phyloP scores from a whole-genome alignment of 2,888 invertebrate species.

The Agriopis aurantiaria region DNA sequence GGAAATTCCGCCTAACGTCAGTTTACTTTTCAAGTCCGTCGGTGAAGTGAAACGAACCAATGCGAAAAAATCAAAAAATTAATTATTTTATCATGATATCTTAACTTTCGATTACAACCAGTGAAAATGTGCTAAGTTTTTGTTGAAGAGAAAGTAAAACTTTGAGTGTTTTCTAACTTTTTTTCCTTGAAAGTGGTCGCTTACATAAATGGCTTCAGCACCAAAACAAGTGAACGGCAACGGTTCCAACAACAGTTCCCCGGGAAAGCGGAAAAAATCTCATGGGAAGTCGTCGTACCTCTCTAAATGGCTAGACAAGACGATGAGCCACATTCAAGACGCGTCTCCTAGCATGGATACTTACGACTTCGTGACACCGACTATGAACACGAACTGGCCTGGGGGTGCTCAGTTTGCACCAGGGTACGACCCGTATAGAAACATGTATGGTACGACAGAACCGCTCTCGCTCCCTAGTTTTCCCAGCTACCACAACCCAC shows the following conservation, averaged over 20 bases:
- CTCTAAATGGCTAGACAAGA: conserved; percentile 84
- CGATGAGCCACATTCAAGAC: conserved; percentile 77
- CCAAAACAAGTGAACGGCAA: conserved; percentile 79
- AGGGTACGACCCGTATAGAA: conserved; percentile 80
- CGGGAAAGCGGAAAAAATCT: conserved; percentile 83
- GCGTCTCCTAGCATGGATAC: conserved; percentile 73
- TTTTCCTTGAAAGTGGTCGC: conserved; percentile 41
- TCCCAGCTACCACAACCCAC: conserved; percentile 82
- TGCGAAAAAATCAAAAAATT: conserved; percentile 27
- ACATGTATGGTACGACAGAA: conserved; percentile 85
- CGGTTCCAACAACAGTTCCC: conserved; percentile 70
- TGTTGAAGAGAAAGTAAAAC: conserved; percentile 45
- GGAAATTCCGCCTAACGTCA: conserved; percentile 4
- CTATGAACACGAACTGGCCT: conserved; percentile 68
- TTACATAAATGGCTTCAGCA: conserved; percentile 76
- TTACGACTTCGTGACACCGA: conserved; percentile 69
- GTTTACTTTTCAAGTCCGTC: conserved; percentile 23
- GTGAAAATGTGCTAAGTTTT: conserved; percentile 30
- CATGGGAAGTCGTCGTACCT: conserved; percentile 76
- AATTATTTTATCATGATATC: conserved; percentile 24
- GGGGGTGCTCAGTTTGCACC: conserved; percentile 73
- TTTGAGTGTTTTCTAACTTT: conserved; percentile 23
- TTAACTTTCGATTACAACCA: conserved; percentile 26
- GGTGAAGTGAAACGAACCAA: conserved; percentile 31
- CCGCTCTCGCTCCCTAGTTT: conserved; percentile 89